phyloP scores from a whole-genome alignment of 2,888 invertebrate species.

The Mythimna loreyi region DNA sequence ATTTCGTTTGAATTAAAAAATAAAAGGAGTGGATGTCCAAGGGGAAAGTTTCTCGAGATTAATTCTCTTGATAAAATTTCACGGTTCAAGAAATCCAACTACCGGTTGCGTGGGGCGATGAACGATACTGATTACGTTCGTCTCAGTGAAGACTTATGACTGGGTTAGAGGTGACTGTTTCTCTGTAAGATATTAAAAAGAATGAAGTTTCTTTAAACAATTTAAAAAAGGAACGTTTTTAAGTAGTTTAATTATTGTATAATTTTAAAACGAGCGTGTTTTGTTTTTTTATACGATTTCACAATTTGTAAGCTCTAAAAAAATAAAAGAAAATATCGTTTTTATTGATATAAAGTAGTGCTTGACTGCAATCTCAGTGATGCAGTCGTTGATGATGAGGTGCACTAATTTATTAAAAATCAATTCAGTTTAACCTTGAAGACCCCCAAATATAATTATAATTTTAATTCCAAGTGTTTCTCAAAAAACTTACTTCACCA shows the following conservation, averaged over 20 bases:
- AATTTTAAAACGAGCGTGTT: neutral
- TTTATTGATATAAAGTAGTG: no score
- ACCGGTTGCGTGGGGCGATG: constrained; percentile 90
- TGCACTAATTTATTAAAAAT: no score
- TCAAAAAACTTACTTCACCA: no score
- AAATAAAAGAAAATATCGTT: neutral
- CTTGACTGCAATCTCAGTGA: no score
- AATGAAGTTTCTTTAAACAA: no score
- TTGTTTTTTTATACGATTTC: neutral
- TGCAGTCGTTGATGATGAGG: no score
- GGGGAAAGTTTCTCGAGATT: constrained; percentile 89
- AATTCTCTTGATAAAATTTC: constrained; percentile 91
- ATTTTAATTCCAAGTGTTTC: no score
- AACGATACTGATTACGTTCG: constrained; percentile 89
- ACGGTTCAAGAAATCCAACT: constrained; percentile 90
- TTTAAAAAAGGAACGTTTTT: neutral
- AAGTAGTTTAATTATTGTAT: neutral
- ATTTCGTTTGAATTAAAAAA: constrained; percentile 83
- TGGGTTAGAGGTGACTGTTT: constrained; percentile 48
- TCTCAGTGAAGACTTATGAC: constrained; percentile 73
- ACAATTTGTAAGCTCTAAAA: neutral
- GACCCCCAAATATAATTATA: no score
- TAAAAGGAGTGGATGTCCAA: constrained; percentile 81
- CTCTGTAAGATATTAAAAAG: no score
- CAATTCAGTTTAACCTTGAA: no score